Evolutionary conservation across 2,797 vertebrate genomes (phyloP).

Genomic region (Chaetodon trifasciatus): DNA sequence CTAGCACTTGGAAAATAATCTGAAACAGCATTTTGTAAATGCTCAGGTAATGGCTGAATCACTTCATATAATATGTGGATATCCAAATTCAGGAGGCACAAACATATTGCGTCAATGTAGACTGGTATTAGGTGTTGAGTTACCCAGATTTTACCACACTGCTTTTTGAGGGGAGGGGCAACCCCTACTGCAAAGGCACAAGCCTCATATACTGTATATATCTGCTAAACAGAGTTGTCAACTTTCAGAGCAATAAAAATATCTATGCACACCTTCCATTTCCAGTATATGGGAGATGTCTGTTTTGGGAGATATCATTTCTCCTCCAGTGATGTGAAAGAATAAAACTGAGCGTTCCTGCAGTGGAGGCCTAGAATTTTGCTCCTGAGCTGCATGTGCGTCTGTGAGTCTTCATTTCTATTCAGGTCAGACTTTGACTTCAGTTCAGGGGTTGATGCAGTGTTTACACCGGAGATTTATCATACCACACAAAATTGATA

Average conservation of each 20-base stretch:
- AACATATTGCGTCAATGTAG: too few relatives aligned
- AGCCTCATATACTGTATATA: not conserved
- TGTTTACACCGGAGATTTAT: not conserved
- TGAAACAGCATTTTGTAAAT: not conserved
- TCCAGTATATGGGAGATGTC: not conserved
- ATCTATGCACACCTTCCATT: not conserved
- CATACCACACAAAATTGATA: not conserved
- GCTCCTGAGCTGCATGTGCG: not conserved
- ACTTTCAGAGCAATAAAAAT: not conserved
- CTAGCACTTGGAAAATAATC: not conserved
- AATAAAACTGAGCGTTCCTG: not conserved
- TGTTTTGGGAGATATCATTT: not conserved
- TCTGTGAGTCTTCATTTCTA: slow-evolving; percentile 4
- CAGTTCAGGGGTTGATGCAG: not conserved
- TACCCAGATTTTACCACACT: not conserved
- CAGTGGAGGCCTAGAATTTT: not conserved
- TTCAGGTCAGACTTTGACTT: not conserved
- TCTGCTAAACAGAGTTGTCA: slow-evolving; percentile 5
- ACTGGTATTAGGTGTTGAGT: not conserved
- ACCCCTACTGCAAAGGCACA: not conserved
- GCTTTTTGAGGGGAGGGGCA: not conserved
- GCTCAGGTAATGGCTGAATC: not conserved
- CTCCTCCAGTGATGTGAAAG: not conserved
- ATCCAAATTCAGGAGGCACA: not conserved
- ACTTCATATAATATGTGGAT: not conserved